Evolutionary conservation across 2,888 invertebrate species (phyloP), one percentile per base, ranked within the genome.

Genomic region (Thymelicus acteon): DNA sequence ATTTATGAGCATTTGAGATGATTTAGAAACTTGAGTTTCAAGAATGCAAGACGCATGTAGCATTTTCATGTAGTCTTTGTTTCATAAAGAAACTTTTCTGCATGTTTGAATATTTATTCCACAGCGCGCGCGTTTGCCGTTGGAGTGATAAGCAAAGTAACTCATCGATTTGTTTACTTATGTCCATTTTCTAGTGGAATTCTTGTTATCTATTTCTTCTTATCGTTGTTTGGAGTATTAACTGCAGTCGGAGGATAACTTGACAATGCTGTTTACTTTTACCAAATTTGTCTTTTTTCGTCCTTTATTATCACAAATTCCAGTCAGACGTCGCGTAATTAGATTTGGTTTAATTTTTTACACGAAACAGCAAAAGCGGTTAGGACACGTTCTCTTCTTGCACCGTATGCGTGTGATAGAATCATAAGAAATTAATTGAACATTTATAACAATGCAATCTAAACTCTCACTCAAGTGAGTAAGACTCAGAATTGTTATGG

Each of bases 361-460:
- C 84, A 86, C 82, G 78, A 87, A 87, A 85, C 81, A 85, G 87
- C 87, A 86, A 89, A 89, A 90, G 92, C 88, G 88, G 92, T 92
- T 85, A 81, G 90, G 88, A 89, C 92, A 91, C 90, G 92, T 91
- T 92, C 91, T 92, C 87, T 81, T 85, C 85, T 88, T 89, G 89
- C 88, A 85, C 87, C 87, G 84, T 24, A 24, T 84, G 79, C 74
- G 75, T 75, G 8, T 15, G 60, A 72, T 76, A 74, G 75, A 72
- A 75, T 58, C 74, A 84, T 80, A 90, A 89, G 84, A 85, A 80
- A 77, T 73, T 82, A 85, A 87, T 79, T 76, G 80, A 79, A 77
- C 69, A 73, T 71, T 60, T 75, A 66, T 73, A 72, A 61, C 77
- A 75, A 73, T 75, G 75, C 72, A 81, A 82, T 87, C 74, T 87